phyloP scores from a whole-genome alignment of 2,888 invertebrate genomes.

The Neoitamus cyanurus region DNA sequence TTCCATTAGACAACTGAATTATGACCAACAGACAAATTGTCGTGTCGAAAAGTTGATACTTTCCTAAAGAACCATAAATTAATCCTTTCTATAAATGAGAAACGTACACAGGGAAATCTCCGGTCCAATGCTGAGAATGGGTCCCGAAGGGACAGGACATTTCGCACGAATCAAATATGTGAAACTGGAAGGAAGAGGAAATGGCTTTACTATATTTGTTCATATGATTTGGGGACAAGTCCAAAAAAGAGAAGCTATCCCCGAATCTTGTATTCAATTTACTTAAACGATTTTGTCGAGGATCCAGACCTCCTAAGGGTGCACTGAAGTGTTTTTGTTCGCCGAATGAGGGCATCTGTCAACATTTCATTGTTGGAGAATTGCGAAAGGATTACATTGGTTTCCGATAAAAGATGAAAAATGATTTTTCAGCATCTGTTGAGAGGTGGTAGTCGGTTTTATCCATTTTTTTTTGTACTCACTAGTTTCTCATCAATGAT shows the following conservation, averaged over 20 bases:
- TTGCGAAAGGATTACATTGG: conserved; percentile 40
- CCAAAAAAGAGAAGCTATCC: conserved; percentile 13
- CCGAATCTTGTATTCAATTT: conserved; percentile 41
- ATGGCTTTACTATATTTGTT: conserved; percentile 37
- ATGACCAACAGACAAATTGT: neutral
- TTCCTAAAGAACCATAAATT: conserved; percentile 25
- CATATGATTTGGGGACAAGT: conserved; percentile 38
- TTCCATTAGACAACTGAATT: conserved; percentile 4
- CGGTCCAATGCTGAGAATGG: neutral
- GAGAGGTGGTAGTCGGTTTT: neutral
- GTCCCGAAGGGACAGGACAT: neutral
- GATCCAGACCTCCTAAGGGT: conserved; percentile 9
- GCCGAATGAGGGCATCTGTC: conserved; percentile 41
- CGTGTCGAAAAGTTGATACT: neutral
- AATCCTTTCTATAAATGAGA: conserved; percentile 28
- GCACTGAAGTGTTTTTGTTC: conserved; percentile 41
- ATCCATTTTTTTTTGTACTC: conserved; percentile 9
- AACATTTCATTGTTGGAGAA: conserved; percentile 36
- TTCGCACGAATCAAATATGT: conserved; percentile 43
- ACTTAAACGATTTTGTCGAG: conserved; percentile 40
- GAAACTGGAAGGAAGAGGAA: conserved; percentile 8
- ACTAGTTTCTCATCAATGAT: neutral
- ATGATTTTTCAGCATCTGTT: conserved; percentile 33
- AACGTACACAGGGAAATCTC: conserved; percentile 29
- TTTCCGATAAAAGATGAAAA: conserved; percentile 43